Base-by-base conservation (phyloP, 2,888 invertebrate species). In the Orchestes rusci region DNA sequence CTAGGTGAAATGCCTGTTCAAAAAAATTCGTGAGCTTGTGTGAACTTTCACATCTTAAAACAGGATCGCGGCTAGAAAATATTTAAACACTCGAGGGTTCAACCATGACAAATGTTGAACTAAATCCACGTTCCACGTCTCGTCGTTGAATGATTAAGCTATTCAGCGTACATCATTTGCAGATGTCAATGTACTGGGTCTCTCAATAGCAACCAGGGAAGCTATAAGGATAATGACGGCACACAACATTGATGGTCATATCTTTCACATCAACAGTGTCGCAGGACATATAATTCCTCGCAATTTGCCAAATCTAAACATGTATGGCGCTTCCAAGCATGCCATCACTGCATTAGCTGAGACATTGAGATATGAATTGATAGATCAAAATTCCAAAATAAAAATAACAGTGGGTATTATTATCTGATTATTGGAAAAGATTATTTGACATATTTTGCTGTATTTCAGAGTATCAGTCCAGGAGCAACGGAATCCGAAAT, bases 231-330 rank as follows among this genome's bases (percentile, higher is more conserved):
- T 48, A 2, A 63, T 63, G 63, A 50, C 45, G 18, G 44, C 53
- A 16, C 49, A 58, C 30, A 52, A 56, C 30, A 53, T 60, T 4
- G 56, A 57, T 15, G 63, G 63, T 0, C 60, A 63, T 33, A 57
- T 63, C 16, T 54, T 63, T 3, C 58, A 63, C 37, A 58, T 63
- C 1, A 62, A 61, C 39, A 61, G 61, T 33, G 44, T 59, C 17
- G 49, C 54, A 4, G 63, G 63, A 2, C 62, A 62, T 39, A 43
- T 46, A 5, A 53, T 60, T 3, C 42, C 53, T 4, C 33, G 50
- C 20, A 32, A 53, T 23, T 38, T 57, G 27, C 61, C 60, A 1
- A 32, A 48, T 3, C 30, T 17, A 1, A 47, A 44, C 15, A 38
- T 54, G 17, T 54, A 54, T 38, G 40, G 50, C 4, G 52, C 53